Percentiles rank a stretch among this genome's conserved stretches.
Conservation (phyloP, 2,888 invertebrate species). For the Thysanoteuthis rhombus region DNA sequence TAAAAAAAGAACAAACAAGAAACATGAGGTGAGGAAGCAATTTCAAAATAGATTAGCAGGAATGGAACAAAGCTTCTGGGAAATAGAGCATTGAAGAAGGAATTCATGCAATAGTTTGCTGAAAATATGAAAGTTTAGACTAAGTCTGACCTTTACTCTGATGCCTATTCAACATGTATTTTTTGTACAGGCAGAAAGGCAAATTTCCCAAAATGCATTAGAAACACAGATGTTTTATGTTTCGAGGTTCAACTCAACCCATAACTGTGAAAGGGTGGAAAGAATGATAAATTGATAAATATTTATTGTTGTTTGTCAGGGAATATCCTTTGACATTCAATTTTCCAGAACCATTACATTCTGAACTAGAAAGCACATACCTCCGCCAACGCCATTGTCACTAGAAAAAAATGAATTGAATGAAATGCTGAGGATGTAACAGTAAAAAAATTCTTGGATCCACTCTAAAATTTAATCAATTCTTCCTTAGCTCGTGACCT, state of each 20-base stretch:
- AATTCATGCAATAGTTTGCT: neutral
- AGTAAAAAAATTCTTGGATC: too few relatives aligned
- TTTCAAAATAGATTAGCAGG: neutral
- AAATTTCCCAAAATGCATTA: constrained; percentile 12
- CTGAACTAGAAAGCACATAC: too few relatives aligned
- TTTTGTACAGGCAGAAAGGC: neutral
- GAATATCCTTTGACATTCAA: neutral
- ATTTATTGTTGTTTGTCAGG: neutral
- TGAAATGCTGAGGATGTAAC: too few relatives aligned
- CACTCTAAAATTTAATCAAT: too few relatives aligned
- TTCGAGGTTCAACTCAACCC: neutral
- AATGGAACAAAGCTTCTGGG: neutral
- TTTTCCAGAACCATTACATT: neutral
- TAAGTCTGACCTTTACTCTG: neutral
- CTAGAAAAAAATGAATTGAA: too few relatives aligned
- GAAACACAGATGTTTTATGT: neutral
- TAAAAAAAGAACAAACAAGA: neutral
- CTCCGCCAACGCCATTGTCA: too few relatives aligned
- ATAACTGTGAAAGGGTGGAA: neutral
- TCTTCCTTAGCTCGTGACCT: too few relatives aligned
- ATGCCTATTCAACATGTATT: neutral
- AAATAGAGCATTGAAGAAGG: neutral
- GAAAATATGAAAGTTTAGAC: neutral
- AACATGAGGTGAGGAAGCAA: neutral
- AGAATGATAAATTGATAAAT: neutral